Base-by-base conservation (phyloP, 37 sponge, comb jelly and placozoan genomes). In the Ephydatia muelleri region DNA sequence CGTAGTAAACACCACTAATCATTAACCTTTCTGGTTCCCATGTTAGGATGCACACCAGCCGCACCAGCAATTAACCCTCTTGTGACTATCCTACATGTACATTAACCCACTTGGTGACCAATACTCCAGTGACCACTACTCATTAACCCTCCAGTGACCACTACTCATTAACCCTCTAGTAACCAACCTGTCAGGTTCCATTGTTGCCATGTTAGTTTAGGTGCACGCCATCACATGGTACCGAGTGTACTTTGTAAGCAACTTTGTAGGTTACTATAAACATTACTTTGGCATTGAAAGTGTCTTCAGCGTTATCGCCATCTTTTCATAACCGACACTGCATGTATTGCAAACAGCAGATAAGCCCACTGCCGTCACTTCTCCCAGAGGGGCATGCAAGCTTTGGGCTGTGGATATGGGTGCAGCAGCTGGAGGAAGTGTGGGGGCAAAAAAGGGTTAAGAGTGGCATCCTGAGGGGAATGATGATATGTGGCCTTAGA, bases 51-150 rank as follows among this genome's bases (percentile, higher is more conserved):
- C n/a, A n/a, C n/a, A n/a, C n/a, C n/a, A n/a, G n/a, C n/a, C n/a
- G n/a, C n/a, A n/a, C n/a, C n/a, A n/a, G n/a, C n/a, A n/a, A 57
- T 57, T 57, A 57, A 57, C 57, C 57, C 57, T 57, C 57, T 57
- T 14, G 57, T 57, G 1, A 14, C 57, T 11, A 57, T 19, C 57
- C 57, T 21, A 13, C 57, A 19, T 14, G 57, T 57, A 16, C 1
- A 14, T 11, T n/a, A n/a, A n/a, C 1, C 57, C 1, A 57, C 12
- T 57, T 57, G 57, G 9, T 57, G 16, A 57, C 57, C 57, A n/a
- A n/a, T n/a, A n/a, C 57, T 57, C 57, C 6, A 6, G 43, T 43
- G 6, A 43, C 43, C 43, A 43, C 43, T 57, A 57, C 57, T 57
- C 16, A 21, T 57, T 57, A 57, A 57, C 57, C 57, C 57, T 16